Conservation (phyloP, 2,888 invertebrate genomes). For the Megastigmus dorsalis region DNA sequence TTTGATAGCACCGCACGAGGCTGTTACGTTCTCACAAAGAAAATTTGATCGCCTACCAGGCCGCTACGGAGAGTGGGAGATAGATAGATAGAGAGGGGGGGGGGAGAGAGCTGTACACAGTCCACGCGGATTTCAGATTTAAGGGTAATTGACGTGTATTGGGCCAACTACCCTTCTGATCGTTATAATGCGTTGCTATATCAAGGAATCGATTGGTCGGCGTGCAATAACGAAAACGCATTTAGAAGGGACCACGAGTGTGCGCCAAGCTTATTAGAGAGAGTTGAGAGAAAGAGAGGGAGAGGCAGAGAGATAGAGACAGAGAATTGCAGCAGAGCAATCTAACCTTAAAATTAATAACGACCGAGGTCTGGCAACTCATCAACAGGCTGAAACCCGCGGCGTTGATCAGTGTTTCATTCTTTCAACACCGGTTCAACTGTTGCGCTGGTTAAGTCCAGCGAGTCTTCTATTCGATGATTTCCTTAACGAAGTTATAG, state of each 20-base stretch:
- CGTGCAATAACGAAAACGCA: conserved; percentile 42
- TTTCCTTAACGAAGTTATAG: too few species aligned
- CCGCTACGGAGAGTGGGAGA: too few species aligned
- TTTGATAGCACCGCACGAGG: neutral
- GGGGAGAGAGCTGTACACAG: too few species aligned
- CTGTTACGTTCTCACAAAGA: neutral
- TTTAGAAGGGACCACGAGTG: too few species aligned
- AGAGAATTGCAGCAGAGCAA: neutral
- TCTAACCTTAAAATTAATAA: conserved; percentile 1
- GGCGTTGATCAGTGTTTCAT: neutral
- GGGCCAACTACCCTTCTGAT: neutral
- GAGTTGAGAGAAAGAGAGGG: neutral
- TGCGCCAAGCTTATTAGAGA: too few species aligned
- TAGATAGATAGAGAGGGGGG: too few species aligned
- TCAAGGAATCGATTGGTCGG: conserved; percentile 19
- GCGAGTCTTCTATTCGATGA: too few species aligned
- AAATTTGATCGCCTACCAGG: conserved; percentile 41
- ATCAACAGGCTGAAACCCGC: neutral
- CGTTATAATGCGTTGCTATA: conserved; percentile 23
- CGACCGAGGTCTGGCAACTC: neutral
- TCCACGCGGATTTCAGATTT: conserved; percentile 20
- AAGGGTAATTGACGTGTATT: conserved; percentile 37
- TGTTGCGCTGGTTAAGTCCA: neutral
- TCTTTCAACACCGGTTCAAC: too few species aligned
- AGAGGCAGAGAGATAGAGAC: too few species aligned